Evolutionary conservation across 2,797 vertebrate species (phyloP).

Genomic region (Lepus townsendii): DNA sequence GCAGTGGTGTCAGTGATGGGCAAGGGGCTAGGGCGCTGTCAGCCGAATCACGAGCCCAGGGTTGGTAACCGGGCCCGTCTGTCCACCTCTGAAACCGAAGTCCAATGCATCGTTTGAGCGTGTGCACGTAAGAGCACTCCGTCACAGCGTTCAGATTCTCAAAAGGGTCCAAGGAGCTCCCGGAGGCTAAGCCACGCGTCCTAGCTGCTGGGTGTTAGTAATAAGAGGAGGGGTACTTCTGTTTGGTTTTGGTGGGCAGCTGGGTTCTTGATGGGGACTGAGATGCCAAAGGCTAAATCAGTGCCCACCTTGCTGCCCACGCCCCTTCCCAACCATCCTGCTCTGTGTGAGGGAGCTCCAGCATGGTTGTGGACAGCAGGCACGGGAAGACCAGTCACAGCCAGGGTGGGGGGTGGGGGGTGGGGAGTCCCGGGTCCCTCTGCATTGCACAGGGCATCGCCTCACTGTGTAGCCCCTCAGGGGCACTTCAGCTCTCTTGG

Average conservation of each 20-base stretch:
- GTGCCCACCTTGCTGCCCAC: neutral
- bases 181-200: neutral
- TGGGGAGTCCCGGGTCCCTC: neutral
- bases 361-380: too few species aligned
- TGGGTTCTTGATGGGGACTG: neutral
- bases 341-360: neutral
- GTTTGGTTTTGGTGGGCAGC: neutral
- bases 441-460: neutral
- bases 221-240: neutral
- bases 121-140: accelerated
- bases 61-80: neutral
- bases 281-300: neutral
- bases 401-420: neutral
- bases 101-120: neutral
- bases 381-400: too few species aligned
- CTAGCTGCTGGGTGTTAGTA: neutral
- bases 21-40: neutral
- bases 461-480: neutral
- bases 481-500: neutral
- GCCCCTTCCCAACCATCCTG: neutral
- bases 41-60: neutral
- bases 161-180: neutral
- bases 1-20: neutral
- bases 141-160: neutral
- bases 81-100: neutral